Evolutionary conservation across 1,140 invertebrate species (phyloP).

Genomic region (Psix sp.): DNA sequence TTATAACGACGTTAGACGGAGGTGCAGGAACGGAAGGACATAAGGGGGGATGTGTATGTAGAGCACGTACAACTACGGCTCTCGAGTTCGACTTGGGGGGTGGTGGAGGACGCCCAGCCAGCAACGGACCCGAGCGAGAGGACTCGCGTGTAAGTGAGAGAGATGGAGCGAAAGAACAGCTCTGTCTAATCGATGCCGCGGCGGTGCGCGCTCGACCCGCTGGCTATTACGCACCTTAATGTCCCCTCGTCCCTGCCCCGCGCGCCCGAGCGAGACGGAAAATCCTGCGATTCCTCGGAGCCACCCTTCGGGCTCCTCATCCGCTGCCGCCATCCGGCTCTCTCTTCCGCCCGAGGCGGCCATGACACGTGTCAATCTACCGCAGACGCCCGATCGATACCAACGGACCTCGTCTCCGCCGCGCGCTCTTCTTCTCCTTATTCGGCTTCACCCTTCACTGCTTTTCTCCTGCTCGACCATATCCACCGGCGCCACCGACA

Average conservation of each 20-base stretch:
- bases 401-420: constrained; percentile 69
- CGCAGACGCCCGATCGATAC: constrained; percentile 77
- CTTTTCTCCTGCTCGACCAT: constrained; percentile 59
- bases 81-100: constrained; percentile 70
- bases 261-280: constrained; percentile 28
- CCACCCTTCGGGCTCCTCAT: constrained; percentile 61
- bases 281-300: constrained; percentile 49
- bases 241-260: constrained; percentile 65
- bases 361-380: constrained; percentile 78
- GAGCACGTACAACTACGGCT: constrained; percentile 74
- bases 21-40: constrained; percentile 64
- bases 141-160: constrained; percentile 48
- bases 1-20: constrained; percentile 76
- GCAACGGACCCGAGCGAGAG: constrained; percentile 47
- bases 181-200: constrained; percentile 77
- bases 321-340: constrained; percentile 53
- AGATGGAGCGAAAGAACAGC: constrained; percentile 64
- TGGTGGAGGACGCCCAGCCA: constrained; percentile 63
- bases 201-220: constrained; percentile 75
- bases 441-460: constrained; percentile 52
- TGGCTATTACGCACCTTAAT: constrained; percentile 78
- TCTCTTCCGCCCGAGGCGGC: constrained; percentile 68
- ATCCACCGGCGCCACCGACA: constrained; percentile 56
- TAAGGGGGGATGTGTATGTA: constrained; percentile 75
- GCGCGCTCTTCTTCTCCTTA: constrained; percentile 30